These are phyloP conservation scores for Rhingia campestris DNA, from an alignment of 2,888 invertebrate species.

Conservation along the genomic window DNA sequence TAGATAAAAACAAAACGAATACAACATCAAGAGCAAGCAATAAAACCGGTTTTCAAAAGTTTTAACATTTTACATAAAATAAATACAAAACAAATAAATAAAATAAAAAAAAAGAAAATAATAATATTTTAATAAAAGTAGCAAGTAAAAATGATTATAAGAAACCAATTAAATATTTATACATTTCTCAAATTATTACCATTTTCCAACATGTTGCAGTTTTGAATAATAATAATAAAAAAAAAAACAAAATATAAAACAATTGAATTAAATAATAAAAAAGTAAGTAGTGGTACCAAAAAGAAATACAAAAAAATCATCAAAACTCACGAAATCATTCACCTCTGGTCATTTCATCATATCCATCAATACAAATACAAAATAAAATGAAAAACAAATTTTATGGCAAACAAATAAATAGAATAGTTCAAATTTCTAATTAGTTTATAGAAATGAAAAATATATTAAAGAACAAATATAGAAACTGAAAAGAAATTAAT, in stretches of 20 bases:
- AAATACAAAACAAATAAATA: constrained; percentile 30
- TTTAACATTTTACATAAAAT: constrained; percentile 50
- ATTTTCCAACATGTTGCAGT: constrained; percentile 44
- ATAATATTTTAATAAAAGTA: constrained; percentile 39
- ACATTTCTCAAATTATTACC: constrained; percentile 41
- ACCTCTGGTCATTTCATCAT: constrained; percentile 57
- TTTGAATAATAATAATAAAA: constrained; percentile 17
- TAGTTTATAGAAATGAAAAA: constrained; percentile 36
- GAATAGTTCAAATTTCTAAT: constrained; percentile 56
- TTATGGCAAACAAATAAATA: constrained; percentile 38
- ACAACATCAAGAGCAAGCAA: constrained; percentile 69
- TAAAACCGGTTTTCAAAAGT: constrained; percentile 67
- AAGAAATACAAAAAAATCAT: constrained; percentile 30
- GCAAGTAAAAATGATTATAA: constrained; percentile 11
- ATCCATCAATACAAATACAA: constrained; percentile 58
- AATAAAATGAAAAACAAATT: constrained; percentile 35
- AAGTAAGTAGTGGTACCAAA: not conserved
- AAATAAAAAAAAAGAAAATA: constrained; percentile 9
- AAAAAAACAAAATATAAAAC: constrained; percentile 12
- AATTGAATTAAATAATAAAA: not conserved
- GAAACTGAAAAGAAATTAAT: not conserved
- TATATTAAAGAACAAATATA: not conserved
- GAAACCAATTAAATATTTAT: constrained; percentile 23
- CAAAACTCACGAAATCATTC: constrained; percentile 44
- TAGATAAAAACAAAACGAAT: constrained; percentile 17